Evolutionary conservation across 2,888 invertebrate species (phyloP).

Genomic region (Macaria notata): DNA sequence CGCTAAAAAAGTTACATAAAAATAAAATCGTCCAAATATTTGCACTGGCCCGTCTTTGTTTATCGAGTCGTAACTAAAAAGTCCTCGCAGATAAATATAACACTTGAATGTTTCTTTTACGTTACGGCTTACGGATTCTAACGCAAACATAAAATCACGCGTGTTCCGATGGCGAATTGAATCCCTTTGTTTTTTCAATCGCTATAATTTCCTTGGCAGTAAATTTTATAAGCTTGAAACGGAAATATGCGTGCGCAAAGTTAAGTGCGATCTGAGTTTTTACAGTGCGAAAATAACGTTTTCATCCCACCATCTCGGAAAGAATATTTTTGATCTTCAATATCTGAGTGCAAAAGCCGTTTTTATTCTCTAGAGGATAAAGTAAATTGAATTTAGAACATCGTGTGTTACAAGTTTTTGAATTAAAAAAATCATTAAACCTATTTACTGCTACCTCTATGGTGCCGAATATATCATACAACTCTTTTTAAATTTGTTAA

Average conservation of each 20-base stretch:
- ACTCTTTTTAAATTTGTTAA: too few relatives aligned
- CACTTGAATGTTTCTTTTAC: slow-evolving; percentile 68
- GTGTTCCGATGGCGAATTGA: slow-evolving; percentile 38
- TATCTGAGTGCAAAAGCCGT: too few relatives aligned
- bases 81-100: slow-evolving; percentile 61
- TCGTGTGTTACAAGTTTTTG: too few relatives aligned
- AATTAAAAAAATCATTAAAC: too few relatives aligned
- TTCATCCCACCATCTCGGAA: too few relatives aligned
- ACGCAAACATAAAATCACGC: slow-evolving; percentile 67
- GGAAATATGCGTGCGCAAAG: neutral
- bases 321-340: too few relatives aligned
- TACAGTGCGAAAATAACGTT: neutral
- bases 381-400: too few relatives aligned
- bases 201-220: slow-evolving; percentile 10
- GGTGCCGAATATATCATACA: too few relatives aligned
- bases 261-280: neutral
- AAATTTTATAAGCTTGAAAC: slow-evolving; percentile 8
- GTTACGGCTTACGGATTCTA: slow-evolving; percentile 50
- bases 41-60: slow-evolving; percentile 68
- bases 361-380: too few relatives aligned
- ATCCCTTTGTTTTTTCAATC: slow-evolving; percentile 21
- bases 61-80: slow-evolving; percentile 73
- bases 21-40: slow-evolving; percentile 67
- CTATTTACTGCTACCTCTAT: too few relatives aligned
- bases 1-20: slow-evolving; percentile 17